A percentile compares a stretch with the other conserved stretches of the same genome.
phyloP scores from a whole-genome alignment of 2,888 invertebrate genomes.

The Erynnis tages region DNA sequence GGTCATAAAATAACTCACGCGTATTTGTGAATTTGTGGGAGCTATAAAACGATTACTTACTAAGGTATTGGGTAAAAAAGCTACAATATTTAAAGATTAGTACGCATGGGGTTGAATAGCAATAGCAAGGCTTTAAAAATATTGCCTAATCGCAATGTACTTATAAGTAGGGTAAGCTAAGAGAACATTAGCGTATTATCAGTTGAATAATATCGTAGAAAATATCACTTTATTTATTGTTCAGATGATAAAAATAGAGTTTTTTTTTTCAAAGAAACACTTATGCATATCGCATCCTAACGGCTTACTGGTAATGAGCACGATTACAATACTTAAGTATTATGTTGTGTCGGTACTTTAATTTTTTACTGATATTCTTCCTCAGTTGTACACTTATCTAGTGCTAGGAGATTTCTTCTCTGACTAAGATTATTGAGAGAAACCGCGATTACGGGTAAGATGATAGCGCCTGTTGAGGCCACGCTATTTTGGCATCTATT shows the following conservation, averaged over 20 bases:
- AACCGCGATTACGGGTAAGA: constrained; percentile 60
- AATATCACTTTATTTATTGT: constrained; percentile 70
- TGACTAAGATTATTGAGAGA: constrained; percentile 36
- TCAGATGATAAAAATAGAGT: constrained; percentile 61
- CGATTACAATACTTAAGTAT: constrained; percentile 30
- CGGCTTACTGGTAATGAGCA: constrained; percentile 49
- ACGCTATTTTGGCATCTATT: constrained; percentile 97
- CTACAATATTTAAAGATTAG: constrained; percentile 59
- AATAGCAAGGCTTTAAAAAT: constrained; percentile 61
- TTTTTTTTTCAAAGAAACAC: constrained; percentile 32
- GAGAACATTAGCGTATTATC: constrained; percentile 50
- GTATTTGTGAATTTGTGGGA: neutral
- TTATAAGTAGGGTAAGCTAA: constrained; percentile 52
- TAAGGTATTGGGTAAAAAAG: constrained; percentile 69
- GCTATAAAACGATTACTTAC: constrained; percentile 48
- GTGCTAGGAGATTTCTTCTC: constrained; percentile 33
- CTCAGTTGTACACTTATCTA: constrained; percentile 28
- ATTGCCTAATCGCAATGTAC: constrained; percentile 63
- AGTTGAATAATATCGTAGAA: constrained; percentile 64
- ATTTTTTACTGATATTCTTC: constrained; percentile 20
- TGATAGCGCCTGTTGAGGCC: constrained; percentile 87
- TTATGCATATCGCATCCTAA: constrained; percentile 29
- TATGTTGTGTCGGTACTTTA: constrained; percentile 20
- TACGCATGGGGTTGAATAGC: constrained; percentile 54
- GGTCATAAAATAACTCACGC: constrained; percentile 2